Percentiles rank a stretch among this genome's conserved stretches.
Conservation (phyloP, 2,888 invertebrate species). For the Leptothorax acervorum region DNA sequence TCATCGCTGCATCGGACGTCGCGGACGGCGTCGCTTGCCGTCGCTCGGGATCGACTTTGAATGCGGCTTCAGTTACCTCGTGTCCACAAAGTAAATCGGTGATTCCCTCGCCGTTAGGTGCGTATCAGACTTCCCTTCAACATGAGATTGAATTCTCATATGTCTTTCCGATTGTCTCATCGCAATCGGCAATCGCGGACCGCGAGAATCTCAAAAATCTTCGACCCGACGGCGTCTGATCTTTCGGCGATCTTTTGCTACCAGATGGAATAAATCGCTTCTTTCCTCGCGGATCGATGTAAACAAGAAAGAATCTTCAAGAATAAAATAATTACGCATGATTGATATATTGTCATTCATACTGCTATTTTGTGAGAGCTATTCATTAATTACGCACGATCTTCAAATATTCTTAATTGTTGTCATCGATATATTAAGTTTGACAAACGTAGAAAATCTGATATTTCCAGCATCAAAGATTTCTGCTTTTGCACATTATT, state of each 20-base stretch:
- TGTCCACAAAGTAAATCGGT: not conserved
- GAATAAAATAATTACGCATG: not conserved
- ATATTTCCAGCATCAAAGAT: not conserved
- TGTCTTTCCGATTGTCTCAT: not conserved
- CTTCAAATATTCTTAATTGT: not conserved
- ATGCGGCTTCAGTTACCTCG: constrained; percentile 15
- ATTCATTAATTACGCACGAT: not conserved
- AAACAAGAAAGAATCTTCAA: not conserved
- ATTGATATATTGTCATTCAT: not conserved
- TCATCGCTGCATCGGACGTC: not conserved
- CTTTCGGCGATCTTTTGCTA: not conserved
- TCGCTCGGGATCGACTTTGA: constrained; percentile 33
- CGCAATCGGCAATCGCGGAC: not conserved
- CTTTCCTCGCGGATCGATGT: not conserved
- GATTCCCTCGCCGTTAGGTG: constrained; percentile 20
- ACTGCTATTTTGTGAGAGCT: not conserved
- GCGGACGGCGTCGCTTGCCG: constrained; percentile 47
- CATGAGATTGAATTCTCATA: not conserved
- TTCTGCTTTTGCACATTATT: not conserved
- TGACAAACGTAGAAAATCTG: not conserved
- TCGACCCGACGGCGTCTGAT: constrained; percentile 1
- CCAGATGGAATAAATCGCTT: constrained; percentile 22
- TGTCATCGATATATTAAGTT: not conserved
- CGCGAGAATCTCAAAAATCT: constrained; percentile 13
- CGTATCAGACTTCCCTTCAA: constrained; percentile 13